Evolutionary conservation across 2,888 invertebrate genomes (phyloP).

Genomic region (Heliconius aoede): DNA sequence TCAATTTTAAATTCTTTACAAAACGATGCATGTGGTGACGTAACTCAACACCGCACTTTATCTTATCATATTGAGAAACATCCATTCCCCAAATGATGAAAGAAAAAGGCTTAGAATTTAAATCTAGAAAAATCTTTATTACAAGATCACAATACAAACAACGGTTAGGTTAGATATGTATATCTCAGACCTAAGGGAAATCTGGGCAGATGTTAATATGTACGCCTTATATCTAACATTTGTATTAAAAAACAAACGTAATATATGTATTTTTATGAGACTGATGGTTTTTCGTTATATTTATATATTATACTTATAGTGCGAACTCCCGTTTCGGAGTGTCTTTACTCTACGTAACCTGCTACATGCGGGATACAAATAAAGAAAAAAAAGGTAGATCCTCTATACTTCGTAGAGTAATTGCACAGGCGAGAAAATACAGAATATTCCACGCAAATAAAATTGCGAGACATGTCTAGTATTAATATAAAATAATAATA

Average conservation of each 20-base stretch:
- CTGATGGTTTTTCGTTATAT: background rate
- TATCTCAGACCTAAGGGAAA: background rate
- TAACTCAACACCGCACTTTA: background rate
- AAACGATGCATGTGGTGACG: background rate
- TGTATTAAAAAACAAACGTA: background rate
- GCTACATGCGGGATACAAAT: too few relatives aligned
- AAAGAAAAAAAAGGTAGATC: too few relatives aligned
- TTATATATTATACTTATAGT: background rate
- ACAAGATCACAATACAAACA: background rate
- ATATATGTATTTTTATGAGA: background rate
- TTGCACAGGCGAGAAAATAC: too few relatives aligned
- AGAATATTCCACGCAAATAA: too few relatives aligned
- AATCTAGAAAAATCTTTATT: background rate
- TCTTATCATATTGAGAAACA: background rate
- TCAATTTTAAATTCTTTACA: background rate
- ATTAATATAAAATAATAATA: background rate
- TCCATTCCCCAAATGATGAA: background rate
- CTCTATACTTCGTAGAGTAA: too few relatives aligned
- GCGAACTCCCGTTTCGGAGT: too few relatives aligned
- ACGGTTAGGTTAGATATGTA: slow-evolving; percentile 1
- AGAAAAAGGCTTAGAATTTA: background rate
- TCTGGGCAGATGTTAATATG: background rate
- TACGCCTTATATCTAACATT: background rate
- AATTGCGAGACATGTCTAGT: too few relatives aligned
- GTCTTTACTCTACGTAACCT: too few relatives aligned